Evolutionary conservation across 2,113 vertebrate genomes (phyloP), one percentile per base, ranked within the genome.

Genomic region (Oxyruncus cristatus): DNA sequence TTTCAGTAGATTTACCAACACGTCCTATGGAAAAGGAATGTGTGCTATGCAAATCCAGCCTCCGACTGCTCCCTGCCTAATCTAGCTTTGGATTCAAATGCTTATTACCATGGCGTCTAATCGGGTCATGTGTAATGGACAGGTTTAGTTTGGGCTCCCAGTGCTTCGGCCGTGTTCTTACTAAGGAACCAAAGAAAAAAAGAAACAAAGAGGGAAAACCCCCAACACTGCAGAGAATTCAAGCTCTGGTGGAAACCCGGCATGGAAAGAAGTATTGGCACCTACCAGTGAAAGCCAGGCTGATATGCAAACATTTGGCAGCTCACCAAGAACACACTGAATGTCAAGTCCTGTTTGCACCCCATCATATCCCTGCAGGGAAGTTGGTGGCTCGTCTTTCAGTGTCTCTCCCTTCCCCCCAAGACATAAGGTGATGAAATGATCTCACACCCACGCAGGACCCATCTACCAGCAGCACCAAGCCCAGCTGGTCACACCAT

Each of bases 21-120:
- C 1, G 8, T 95, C 88, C 95, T 42, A 88, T 22, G 83, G 87
- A 93, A 82, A 65, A 95, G 79, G 96, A 96, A 97, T 92, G 24
- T 0, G 1, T 85, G 93, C 90, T 97, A 97, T 94, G 93, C 92
- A 97, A 96, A 96, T 96, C 95, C 92, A 93, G 88, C 72, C 79
- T 72, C 75, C 93, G 85, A 96, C 92, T 92, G 93, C 68, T 96
- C 79, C 83, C 90, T 80, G 88, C 44, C 85, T 96, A 94, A 95
- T 96, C 88, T 80, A 91, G 90, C 90, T 92, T 96, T 96, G 86
- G 90, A 93, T 94, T 95, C 82, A 94, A 93, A 93, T 88, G 83
- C 92, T 95, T 86, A 95, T 96, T 95, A 88, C 83, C 90, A 72
- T 35, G 61, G 91, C 8, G 1, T 84, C 95, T 96, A 93, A 96